phyloP scores from a whole-genome alignment of 2,113 vertebrate species.

The Xiphophorus hellerii region DNA sequence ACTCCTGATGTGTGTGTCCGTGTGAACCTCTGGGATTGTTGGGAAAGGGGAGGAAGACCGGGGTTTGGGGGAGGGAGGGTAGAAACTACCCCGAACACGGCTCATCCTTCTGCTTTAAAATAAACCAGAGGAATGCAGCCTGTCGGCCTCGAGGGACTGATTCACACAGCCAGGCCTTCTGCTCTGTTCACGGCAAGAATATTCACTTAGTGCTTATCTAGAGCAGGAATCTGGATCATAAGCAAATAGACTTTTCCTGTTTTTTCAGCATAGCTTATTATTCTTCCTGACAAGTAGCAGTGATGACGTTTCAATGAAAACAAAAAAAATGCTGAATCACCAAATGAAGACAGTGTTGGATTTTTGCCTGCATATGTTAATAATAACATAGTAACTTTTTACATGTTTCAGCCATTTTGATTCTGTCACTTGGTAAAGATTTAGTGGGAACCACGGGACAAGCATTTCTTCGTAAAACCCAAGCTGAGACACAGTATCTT shows the following conservation, averaged over 20 bases:
- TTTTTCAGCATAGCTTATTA: background rate
- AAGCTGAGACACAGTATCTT: too few relatives aligned
- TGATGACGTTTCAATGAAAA: background rate
- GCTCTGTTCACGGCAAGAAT: conserved; percentile 26
- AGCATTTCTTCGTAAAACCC: background rate
- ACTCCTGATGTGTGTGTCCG: conserved; percentile 45
- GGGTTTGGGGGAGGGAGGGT: conserved; percentile 35
- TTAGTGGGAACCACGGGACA: background rate
- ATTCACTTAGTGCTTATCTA: conserved; percentile 25
- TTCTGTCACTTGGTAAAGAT: background rate
- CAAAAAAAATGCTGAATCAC: background rate
- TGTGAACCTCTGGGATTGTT: conserved; percentile 52
- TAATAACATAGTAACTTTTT: too few relatives aligned
- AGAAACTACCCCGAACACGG: conserved; percentile 27
- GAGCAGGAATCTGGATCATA: conserved; percentile 1
- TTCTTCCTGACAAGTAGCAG: background rate
- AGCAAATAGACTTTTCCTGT: conserved; percentile 27
- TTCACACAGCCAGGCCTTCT: conserved; percentile 43
- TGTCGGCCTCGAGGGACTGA: conserved; percentile 49
- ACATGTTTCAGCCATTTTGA: too few relatives aligned
- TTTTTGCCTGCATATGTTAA: background rate
- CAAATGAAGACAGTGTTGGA: background rate
- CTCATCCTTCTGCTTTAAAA: conserved; percentile 77
- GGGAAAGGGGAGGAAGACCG: background rate
- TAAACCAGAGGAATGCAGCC: conserved; percentile 75